Base-by-base conservation (phyloP, 2,888 invertebrate species). In the Hydrotaea cyrtoneurina region DNA sequence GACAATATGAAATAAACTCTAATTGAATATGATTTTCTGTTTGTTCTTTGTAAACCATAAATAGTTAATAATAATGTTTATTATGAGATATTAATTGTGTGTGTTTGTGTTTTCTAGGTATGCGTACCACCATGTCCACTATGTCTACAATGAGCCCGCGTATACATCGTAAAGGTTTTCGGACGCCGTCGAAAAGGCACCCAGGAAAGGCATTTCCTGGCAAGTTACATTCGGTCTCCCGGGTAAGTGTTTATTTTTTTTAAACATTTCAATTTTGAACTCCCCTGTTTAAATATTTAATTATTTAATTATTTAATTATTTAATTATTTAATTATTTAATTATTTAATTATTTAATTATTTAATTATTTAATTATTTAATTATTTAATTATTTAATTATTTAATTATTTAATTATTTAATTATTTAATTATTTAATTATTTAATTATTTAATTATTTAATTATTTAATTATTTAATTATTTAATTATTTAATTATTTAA, bases 41-140 rank as follows among this genome's bases (percentile, higher is more conserved):
- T 36, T 57, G 53, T 62, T n/a, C 39, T 31, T 31, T 7, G 2
- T 21, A 13, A 66, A 66, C 11, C 39, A 19, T 66, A 39, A n/a
- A 55, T 17, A 31, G 31, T 31, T 31, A 31, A 31, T 39, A 39
- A 39, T 39, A 39, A 39, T 8, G 11, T 39, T 77, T 64, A 71
- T 64, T 39, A 2, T 39, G 15, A 53, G 46, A n/a, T 31, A 57
- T 50, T 23, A 15, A 76, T 43, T 55, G 0, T 15, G 78, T 74
- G 64, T 46, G 59, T 59, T 79, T 69, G 78, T 55, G n/a, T 76
- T 69, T 89, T 90, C 2, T 93, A 95, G 95, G 94, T 92, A 95
- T 95, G 95, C 94, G 94, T 93, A 96, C 96, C 95, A 95, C 96
- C 88, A 94, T 95, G 94, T 95, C 95, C 86, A 95, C 95, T 89